phyloP scores from a whole-genome alignment of 1,140 invertebrate species.

The Drosophila santomea region DNA sequence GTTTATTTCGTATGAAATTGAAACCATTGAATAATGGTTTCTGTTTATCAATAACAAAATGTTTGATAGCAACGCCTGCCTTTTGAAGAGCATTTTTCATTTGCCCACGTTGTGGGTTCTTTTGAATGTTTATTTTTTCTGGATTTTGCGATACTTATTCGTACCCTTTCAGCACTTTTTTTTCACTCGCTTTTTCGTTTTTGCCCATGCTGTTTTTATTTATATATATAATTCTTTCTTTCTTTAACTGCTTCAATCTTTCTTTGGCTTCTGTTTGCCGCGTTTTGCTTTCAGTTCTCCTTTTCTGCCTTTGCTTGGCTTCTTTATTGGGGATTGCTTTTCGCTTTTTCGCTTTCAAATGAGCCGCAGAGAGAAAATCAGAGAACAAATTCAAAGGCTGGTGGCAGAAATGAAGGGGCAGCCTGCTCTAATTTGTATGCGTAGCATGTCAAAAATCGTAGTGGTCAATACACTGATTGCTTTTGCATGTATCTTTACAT shows the following conservation, averaged over 20 bases:
- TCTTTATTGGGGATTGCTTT: conserved; percentile 60
- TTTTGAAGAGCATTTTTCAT: conserved; percentile 23
- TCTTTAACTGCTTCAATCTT: conserved; percentile 47
- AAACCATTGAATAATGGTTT: neutral
- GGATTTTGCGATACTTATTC: conserved; percentile 18
- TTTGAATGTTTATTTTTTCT: conserved; percentile 28
- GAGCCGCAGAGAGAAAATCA: conserved; percentile 6
- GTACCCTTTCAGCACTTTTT: conserved; percentile 29
- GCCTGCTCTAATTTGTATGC: conserved; percentile 79
- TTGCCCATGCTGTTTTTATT: conserved; percentile 26
- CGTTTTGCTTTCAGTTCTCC: conserved; percentile 34
- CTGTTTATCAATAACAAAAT: neutral
- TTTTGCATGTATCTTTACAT: conserved; percentile 69
- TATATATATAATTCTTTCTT: conserved; percentile 47
- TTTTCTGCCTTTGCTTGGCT: conserved; percentile 55
- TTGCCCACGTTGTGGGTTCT: neutral
- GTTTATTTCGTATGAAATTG: neutral
- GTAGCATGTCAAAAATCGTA: conserved; percentile 84
- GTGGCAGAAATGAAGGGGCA: conserved; percentile 13
- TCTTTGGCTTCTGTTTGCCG: conserved; percentile 52
- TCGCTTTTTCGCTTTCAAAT: conserved; percentile 35
- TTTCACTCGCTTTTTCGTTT: conserved; percentile 24
- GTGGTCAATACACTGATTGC: conserved; percentile 84
- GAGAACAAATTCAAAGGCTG: neutral
- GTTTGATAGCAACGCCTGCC: neutral